Evolutionary conservation across 2,113 vertebrate species (phyloP).

Genomic region (Heterotilapia buettikoferi): DNA sequence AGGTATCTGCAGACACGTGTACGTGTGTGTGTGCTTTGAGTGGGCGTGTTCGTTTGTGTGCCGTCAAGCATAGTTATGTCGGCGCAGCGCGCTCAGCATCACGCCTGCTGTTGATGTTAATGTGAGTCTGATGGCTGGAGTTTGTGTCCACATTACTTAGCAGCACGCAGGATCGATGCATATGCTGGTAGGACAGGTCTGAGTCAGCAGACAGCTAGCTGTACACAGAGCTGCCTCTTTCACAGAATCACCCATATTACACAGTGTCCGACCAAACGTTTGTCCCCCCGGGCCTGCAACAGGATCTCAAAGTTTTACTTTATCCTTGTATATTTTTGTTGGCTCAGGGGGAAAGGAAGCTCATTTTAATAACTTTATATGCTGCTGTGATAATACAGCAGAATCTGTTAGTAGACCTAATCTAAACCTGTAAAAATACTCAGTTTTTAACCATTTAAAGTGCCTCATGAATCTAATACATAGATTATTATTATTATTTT

Average conservation of each 20-base stretch:
- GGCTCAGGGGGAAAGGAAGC: neutral
- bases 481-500: neutral
- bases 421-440: neutral
- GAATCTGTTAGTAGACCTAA: neutral
- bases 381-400: neutral
- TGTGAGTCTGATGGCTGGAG: neutral
- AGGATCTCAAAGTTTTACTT: neutral
- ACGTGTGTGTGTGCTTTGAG: neutral
- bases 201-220: slow-evolving; percentile 35
- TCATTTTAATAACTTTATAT: neutral
- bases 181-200: neutral
- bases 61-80: too few species aligned
- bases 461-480: neutral
- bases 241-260: neutral
- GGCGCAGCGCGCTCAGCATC: neutral
- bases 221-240: neutral
- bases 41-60: neutral
- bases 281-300: neutral
- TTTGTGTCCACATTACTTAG: slow-evolving; percentile 21
- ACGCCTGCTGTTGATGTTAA: neutral
- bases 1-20: slow-evolving; percentile 69
- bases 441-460: neutral
- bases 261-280: neutral
- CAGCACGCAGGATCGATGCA: slow-evolving; percentile 19
- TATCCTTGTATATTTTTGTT: neutral